Conservation (phyloP, 2,113 vertebrate genomes). For the Antennarius striatus region DNA sequence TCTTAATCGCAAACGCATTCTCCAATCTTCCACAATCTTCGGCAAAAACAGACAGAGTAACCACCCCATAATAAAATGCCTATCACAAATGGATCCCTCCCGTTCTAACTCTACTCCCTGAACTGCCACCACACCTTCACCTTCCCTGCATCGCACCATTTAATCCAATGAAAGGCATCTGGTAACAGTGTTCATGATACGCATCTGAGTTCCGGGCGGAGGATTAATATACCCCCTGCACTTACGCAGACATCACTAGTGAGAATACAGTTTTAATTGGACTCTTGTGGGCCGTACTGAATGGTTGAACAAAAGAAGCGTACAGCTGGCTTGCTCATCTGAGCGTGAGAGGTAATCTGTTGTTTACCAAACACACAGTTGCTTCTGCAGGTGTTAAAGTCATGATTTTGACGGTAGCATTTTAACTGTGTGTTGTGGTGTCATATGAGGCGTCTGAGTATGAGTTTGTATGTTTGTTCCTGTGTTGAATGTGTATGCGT, state of each 20-base stretch:
- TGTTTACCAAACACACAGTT: conserved; percentile 24
- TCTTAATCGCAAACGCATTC: too few relatives aligned
- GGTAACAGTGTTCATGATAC: not conserved
- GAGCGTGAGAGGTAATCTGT: conserved; percentile 16
- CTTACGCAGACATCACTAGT: not conserved
- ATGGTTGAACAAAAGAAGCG: conserved; percentile 9
- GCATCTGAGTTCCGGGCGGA: not conserved
- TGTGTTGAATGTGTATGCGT: not conserved
- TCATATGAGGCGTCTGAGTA: not conserved
- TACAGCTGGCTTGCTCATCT: not conserved
- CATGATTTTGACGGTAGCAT: not conserved
- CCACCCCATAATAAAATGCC: too few relatives aligned
- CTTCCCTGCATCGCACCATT: too few relatives aligned
- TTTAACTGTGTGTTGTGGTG: not conserved
- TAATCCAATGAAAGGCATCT: not conserved
- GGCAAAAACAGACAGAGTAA: too few relatives aligned
- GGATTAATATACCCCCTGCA: not conserved
- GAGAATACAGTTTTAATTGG: conserved; percentile 33
- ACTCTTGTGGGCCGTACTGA: conserved; percentile 7
- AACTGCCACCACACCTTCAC: not conserved
- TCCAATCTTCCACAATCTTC: too few relatives aligned
- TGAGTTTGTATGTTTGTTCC: not conserved
- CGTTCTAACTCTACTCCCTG: too few relatives aligned
- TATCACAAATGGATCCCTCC: too few relatives aligned
- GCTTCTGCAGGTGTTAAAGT: conserved; percentile 12